Base-by-base conservation (phyloP, 2,888 invertebrate genomes). In the Thecophora atra region DNA sequence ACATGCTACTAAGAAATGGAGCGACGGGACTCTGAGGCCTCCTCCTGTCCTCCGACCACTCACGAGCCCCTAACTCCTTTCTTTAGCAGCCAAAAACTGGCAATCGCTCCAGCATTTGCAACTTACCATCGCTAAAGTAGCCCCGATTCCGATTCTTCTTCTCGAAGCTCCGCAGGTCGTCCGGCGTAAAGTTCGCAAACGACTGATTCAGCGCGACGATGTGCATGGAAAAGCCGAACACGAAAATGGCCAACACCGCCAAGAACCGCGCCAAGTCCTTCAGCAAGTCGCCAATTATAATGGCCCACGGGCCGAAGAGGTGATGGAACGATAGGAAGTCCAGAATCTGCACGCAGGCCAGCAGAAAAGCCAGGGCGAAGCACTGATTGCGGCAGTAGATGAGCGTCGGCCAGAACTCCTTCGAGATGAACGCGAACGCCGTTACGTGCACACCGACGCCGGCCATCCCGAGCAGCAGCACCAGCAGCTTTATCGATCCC, bases 271-370 rank as follows among this genome's bases (percentile, higher is more conserved):
- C 95, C 79, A 98, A 89, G 87, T 98, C 97, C 86, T 96, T 96
- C 91, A 96, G 93, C 71, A 96, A 89, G 86, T 96, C 95, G 26
- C 98, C 95, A 82, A 99, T 99, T 85, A 99, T 99, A 84, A 99
- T 99, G 44, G 99, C 99, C 99, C 99, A 99, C 0, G 99, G 99
- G 63, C 99, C 99, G 85, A 99, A 99, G 24, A 99, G 90, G 87
- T 99, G 97, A 87, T 99, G 99, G 86, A 99, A 99, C 28, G 98
- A 98, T 65, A 99, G 89, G 86, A 99, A 99, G 88, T 97, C 97
- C 82, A 99, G 89, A 81, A 99, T 96, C 88, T 99, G 98, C 65
- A 99, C 97, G 88, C 99, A 99, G 71, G 98, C 97, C 80, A 98
- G 89, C 74, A 99, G 90, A 85, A 99, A 94, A 72, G 97, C 95